Evolutionary conservation across 2,113 vertebrate genomes (phyloP).

Genomic region (Bostrychus sinensis): DNA sequence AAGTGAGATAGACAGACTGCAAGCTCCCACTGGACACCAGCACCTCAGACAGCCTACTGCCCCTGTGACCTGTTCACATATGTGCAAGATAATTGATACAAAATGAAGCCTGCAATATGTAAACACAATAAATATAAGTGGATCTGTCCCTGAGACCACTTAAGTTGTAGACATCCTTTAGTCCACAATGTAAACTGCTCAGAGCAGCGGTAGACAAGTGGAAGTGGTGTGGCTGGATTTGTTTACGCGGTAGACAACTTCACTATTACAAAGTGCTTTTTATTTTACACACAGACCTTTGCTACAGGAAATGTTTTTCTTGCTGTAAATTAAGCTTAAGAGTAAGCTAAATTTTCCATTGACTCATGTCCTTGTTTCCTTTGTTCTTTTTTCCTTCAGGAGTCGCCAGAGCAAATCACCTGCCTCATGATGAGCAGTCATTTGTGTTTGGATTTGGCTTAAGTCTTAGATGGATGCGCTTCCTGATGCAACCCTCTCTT

Average conservation of each 20-base stretch:
- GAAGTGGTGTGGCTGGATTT: constrained; percentile 38
- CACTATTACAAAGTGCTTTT: constrained; percentile 32
- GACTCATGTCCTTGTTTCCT: background rate
- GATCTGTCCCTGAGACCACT: constrained; percentile 18
- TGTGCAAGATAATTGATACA: background rate
- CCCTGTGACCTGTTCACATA: background rate
- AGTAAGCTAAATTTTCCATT: background rate
- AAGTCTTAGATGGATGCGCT: background rate
- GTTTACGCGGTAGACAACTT: constrained; percentile 62
- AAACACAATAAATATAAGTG: constrained; percentile 10
- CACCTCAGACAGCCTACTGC: background rate
- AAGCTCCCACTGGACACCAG: background rate
- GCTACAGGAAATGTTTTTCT: background rate
- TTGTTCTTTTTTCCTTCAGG: too few species aligned
- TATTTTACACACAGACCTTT: constrained; percentile 10
- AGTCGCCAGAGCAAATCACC: too few species aligned
- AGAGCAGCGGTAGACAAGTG: constrained; percentile 49
- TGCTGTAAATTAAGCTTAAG: background rate
- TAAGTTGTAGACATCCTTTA: background rate
- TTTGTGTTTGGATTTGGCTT: too few species aligned
- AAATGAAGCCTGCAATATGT: background rate
- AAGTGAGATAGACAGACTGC: background rate
- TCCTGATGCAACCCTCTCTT: too few species aligned
- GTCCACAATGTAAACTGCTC: constrained; percentile 58
- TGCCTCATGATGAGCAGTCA: too few species aligned